A percentile compares a stretch with the other conserved stretches of the same genome.
Evolutionary conservation across 1,140 invertebrate genomes (phyloP).

Genomic region (Dendroctonus ponderosae): DNA sequence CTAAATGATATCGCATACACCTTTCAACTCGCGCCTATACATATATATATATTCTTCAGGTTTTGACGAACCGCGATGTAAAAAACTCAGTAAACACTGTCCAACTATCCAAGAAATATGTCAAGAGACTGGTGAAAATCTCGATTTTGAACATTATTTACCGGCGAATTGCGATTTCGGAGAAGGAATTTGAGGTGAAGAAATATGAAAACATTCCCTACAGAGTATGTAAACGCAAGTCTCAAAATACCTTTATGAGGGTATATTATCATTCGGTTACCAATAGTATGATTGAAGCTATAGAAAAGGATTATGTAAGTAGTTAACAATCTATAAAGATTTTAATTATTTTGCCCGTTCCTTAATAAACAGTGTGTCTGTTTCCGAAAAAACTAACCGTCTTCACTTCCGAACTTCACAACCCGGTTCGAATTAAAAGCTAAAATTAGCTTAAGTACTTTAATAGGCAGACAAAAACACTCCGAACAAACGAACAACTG

Average conservation of each 20-base stretch:
- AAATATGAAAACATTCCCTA: conserved; percentile 13
- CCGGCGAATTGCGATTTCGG: conserved; percentile 10
- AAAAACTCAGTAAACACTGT: conserved; percentile 14
- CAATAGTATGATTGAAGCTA: conserved; percentile 16
- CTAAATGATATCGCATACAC: too few species aligned
- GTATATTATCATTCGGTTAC: conserved; percentile 1
- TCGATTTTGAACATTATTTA: conserved; percentile 14
- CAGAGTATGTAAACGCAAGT: conserved; percentile 13
- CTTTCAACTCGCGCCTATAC: too few species aligned
- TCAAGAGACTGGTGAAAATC: conserved; percentile 18
- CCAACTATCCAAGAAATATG: conserved; percentile 18
- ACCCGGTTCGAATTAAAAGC: too few species aligned
- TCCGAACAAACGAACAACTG: too few species aligned
- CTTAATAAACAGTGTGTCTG: too few species aligned
- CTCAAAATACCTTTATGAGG: conserved; percentile 16
- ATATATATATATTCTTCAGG: too few species aligned
- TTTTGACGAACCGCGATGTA: conserved; percentile 1
- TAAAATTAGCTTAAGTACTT: too few species aligned
- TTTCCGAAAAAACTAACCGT: too few species aligned
- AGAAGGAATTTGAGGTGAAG: conserved; percentile 10
- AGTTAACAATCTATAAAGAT: not conserved
- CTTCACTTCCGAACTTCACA: too few species aligned
- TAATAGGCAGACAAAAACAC: too few species aligned
- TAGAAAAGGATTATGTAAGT: conserved; percentile 31
- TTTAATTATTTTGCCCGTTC: too few species aligned